Evolutionary conservation across 2,797 vertebrate species (phyloP), one percentile per base, ranked within the genome.

Genomic region (Botia kubotai): DNA sequence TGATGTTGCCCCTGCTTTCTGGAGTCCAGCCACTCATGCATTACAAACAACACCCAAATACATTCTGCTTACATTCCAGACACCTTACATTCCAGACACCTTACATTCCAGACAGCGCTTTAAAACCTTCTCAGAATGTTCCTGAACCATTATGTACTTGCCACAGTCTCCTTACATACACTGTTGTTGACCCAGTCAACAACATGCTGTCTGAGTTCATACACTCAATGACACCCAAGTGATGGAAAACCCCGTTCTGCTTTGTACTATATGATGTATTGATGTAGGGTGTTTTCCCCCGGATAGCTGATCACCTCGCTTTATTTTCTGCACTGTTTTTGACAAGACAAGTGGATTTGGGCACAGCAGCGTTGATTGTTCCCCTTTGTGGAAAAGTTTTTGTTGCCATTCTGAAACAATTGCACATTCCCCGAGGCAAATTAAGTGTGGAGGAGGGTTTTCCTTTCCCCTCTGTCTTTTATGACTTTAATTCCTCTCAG

Each of bases 401-500:
- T 76, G 82, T 76, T 85, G 85, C 81, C 81, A 71, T 76, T 68
- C 48, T 58, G 75, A 82, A 78, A 84, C 83, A 84, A 84, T 79
- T 75, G 83, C 75, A 63, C 66, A 57, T 83, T 86, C 85, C 81
- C 83, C 39, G 21, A 79, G 75, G 83, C 81, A 77, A 86, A 83
- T 81, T 82, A 79, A 85, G 81, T 81, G 79, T 85, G 83, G 73
- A 84, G 78, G 63, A 79, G 78, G 62, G 67, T 19, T 63, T 60
- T 80, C 55, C 39, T 60, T 65, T 77, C 29, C 53, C 26, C 78
- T 75, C 71, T 57, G 57, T 77, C 74, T 86, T 91, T 92, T 90
- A 90, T 89, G 88, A 87, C 86, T 83, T 84, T 79, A 84, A 90
- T 87, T 90, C 89, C 85, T 86, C 84, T 90, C 88, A 80, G 86